phyloP scores from a whole-genome alignment of 2,888 invertebrate genomes.

The Podabrus alpinus region DNA sequence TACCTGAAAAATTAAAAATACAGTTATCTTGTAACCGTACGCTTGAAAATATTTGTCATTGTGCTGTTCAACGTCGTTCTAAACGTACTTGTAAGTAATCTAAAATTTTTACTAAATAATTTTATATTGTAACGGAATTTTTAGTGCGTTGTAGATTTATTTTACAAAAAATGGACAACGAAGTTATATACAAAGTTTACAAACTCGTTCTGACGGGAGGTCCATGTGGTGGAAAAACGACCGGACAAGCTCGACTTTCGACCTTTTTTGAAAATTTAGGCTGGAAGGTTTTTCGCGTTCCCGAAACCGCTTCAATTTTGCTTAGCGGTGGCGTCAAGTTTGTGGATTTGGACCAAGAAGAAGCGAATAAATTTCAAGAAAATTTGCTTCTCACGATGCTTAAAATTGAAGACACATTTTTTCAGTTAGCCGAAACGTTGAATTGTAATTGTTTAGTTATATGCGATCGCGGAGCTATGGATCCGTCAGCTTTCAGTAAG shows the following conservation, averaged over 20 bases:
- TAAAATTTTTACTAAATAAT: neutral
- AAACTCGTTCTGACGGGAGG: neutral
- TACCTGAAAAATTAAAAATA: neutral
- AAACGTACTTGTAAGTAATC: neutral
- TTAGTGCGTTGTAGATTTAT: neutral
- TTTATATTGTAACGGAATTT: neutral
- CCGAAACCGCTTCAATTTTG: neutral
- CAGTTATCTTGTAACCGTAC: neutral
- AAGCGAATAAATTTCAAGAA: slow-evolving; percentile 92
- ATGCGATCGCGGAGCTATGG: slow-evolving; percentile 98
- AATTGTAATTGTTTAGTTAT: slow-evolving; percentile 93
- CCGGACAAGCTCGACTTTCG: neutral
- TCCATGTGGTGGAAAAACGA: neutral
- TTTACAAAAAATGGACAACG: neutral
- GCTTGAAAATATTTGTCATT: neutral
- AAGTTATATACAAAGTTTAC: neutral
- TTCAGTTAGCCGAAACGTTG: slow-evolving; percentile 81
- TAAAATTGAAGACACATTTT: slow-evolving; percentile 95
- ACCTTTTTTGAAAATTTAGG: neutral
- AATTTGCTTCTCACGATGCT: slow-evolving; percentile 96
- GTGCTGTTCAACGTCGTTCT: neutral
- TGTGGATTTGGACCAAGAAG: neutral
- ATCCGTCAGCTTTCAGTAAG: slow-evolving; percentile 93
- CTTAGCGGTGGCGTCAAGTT: neutral
- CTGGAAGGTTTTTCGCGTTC: neutral